Conservation (phyloP, 92 coral and sea anemone species). For the Paramuricea clavata region DNA sequence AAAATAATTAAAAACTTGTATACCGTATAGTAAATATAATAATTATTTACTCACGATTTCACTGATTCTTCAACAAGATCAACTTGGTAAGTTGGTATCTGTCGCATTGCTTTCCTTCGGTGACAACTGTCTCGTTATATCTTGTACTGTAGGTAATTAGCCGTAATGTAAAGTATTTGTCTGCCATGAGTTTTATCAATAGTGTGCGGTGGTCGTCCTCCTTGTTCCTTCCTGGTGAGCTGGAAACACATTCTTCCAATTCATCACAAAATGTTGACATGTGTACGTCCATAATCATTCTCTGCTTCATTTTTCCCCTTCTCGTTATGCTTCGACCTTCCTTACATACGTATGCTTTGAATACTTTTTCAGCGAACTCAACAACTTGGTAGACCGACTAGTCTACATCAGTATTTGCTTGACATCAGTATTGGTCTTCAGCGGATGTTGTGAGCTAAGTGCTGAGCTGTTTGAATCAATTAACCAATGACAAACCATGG, state of each 20-base stretch:
- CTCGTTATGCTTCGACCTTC: no score
- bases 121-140: constrained; percentile 1
- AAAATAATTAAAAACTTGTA: no score
- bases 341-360: neutral
- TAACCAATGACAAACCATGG: no score
- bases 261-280: no score
- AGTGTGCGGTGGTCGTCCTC: neutral
- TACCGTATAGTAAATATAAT: no score
- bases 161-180: neutral
- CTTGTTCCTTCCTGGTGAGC: neutral
- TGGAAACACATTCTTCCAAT: neutral
- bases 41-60: neutral
- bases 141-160: constrained; percentile 1
- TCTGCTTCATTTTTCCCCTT: neutral
- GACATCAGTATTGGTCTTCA: neutral
- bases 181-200: neutral
- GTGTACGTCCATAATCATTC: neutral
- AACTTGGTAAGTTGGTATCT: constrained; percentile 20
- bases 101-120: neutral
- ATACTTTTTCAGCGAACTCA: neutral
- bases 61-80: constrained; percentile 5
- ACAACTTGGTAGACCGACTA: neutral
- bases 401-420: no score
- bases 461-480: no score
- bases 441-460: no score